These are phyloP conservation scores for Saccopteryx bilineata DNA, from an alignment of 2,113 vertebrate genomes.

Conservation along the genomic window DNA sequence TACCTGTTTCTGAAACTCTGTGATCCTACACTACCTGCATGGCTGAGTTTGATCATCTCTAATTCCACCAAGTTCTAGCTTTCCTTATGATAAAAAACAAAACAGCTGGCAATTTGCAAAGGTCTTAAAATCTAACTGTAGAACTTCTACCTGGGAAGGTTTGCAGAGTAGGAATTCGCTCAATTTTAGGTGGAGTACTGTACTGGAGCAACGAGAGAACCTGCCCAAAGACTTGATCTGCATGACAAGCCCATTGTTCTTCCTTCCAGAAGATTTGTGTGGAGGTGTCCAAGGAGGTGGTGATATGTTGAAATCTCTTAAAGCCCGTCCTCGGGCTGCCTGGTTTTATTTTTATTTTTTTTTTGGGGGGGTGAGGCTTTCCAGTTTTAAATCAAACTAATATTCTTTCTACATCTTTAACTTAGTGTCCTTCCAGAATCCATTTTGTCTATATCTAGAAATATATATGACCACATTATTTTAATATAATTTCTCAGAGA, in stretches of 20 bases:
- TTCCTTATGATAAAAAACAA: neutral
- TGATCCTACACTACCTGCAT: neutral
- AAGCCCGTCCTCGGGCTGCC: neutral
- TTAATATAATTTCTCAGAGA: slow-evolving; percentile 26
- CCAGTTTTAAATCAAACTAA: neutral
- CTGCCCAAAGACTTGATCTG: neutral
- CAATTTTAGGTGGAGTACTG: neutral
- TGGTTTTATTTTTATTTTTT: too few relatives aligned
- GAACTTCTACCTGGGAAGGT: neutral
- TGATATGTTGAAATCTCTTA: neutral
- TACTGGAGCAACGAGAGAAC: neutral
- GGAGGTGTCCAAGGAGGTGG: too few relatives aligned
- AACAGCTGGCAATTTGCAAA: neutral
- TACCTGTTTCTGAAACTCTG: neutral
- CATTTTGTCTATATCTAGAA: neutral
- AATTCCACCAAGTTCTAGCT: neutral
- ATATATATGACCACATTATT: neutral
- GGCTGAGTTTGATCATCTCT: neutral
- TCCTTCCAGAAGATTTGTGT: neutral
- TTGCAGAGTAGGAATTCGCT: neutral
- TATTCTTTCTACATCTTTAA: neutral
- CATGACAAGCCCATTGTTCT: neutral
- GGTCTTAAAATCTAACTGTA: neutral
- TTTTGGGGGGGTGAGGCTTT: too few relatives aligned
- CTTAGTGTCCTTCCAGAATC: neutral